Evolutionary conservation across 1,140 invertebrate species (phyloP).

Genomic region (Ganaspis sp.): DNA sequence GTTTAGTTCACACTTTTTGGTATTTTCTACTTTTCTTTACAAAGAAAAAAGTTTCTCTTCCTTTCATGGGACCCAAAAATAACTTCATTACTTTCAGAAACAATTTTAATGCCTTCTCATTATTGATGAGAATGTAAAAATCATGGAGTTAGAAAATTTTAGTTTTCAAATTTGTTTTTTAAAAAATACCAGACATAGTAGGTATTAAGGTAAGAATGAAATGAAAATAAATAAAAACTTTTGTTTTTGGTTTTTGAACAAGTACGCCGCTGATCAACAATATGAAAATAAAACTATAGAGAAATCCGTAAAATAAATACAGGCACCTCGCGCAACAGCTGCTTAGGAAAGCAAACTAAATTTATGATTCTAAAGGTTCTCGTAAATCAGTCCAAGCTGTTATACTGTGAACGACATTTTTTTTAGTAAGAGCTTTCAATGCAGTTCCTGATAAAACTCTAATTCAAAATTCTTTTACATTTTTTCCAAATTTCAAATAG

Average conservation of each 20-base stretch:
- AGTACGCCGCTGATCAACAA: not conserved
- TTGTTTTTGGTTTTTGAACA: not conserved
- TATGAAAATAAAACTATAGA: not conserved
- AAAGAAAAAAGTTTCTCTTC: too few species aligned
- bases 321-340: constrained; percentile 14
- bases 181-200: too few species aligned
- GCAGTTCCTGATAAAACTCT: not conserved
- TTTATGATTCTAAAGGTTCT: constrained; percentile 13
- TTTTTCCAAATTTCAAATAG: too few species aligned
- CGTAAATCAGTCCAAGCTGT: constrained; percentile 29
- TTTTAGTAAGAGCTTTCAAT: not conserved
- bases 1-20: too few species aligned
- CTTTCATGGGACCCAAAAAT: not conserved
- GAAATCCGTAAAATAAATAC: constrained; percentile 2
- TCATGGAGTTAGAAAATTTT: too few species aligned
- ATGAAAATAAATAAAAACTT: not conserved
- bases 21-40: too few species aligned
- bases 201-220: not conserved
- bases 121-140: too few species aligned
- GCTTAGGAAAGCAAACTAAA: constrained; percentile 27
- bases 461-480: not conserved
- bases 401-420: constrained; percentile 11
- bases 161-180: too few species aligned
- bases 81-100: not conserved
- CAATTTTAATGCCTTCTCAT: too few species aligned